These are phyloP conservation scores for Desmodus rotundus DNA, from an alignment of 2,113 vertebrate genomes.

Conservation along the genomic window DNA sequence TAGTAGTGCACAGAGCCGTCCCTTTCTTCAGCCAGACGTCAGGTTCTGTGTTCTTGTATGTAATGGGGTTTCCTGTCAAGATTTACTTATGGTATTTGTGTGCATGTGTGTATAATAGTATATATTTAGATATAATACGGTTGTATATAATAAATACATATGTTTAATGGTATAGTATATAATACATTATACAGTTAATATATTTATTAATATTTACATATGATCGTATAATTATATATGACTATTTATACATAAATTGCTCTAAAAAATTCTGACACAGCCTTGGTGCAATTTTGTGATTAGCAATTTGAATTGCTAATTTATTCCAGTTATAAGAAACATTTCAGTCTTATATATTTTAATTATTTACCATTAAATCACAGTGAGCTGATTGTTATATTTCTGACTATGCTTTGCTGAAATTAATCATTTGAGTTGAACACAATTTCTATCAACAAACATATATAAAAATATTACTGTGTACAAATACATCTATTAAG, in stretches of 20 bases:
- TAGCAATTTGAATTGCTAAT: slow-evolving; percentile 32
- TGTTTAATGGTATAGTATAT: neutral
- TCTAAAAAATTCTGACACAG: neutral
- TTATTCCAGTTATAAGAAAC: slow-evolving; percentile 47
- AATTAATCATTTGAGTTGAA: neutral
- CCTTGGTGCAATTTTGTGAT: neutral
- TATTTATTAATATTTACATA: neutral
- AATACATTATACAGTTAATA: neutral
- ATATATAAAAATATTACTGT: neutral
- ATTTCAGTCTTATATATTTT: slow-evolving; percentile 60
- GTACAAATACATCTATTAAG: neutral
- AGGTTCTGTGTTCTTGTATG: neutral
- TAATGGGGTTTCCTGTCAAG: neutral
- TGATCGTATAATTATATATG: neutral
- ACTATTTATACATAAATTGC: neutral
- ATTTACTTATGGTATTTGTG: neutral
- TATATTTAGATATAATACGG: neutral
- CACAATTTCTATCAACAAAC: neutral
- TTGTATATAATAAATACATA: neutral
- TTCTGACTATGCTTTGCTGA: slow-evolving; percentile 41
- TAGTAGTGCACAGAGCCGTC: neutral
- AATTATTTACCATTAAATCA: slow-evolving; percentile 53
- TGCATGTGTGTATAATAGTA: neutral
- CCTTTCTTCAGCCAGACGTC: neutral
- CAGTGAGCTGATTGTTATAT: neutral